phyloP scores from a whole-genome alignment of 2,797 vertebrate species.

The Rhinatrema bivittatum region DNA sequence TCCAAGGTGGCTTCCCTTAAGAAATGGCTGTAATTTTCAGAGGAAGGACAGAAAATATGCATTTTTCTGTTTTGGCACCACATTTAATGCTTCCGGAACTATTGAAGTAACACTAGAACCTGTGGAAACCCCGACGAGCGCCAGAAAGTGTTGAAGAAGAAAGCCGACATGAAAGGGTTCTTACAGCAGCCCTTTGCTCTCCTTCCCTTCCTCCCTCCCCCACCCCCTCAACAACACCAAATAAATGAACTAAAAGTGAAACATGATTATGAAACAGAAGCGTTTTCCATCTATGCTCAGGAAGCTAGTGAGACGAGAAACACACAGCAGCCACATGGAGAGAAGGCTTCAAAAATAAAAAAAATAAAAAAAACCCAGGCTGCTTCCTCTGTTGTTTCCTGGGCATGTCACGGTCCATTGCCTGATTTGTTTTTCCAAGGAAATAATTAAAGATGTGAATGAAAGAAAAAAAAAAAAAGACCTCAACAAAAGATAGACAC shows the following conservation, averaged over 20 bases:
- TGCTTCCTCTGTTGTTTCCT: conserved; percentile 58
- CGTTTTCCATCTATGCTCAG: conserved; percentile 42
- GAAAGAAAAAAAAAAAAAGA: conserved; percentile 26
- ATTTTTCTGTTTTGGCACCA: background rate
- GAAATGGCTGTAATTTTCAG: no score
- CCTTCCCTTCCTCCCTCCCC: conserved; percentile 33
- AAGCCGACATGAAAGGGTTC: conserved; percentile 54
- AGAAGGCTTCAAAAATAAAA: conserved; percentile 40
- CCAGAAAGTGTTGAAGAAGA: conserved; percentile 57
- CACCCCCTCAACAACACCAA: conserved; percentile 36
- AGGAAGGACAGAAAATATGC: no score
- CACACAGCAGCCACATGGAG: conserved; percentile 33
- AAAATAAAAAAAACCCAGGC: no score
- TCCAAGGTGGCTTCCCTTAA: no score
- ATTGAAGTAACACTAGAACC: conserved; percentile 46
- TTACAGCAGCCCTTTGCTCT: conserved; percentile 48
- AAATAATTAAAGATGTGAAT: conserved; percentile 67
- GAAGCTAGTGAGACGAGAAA: conserved; percentile 60
- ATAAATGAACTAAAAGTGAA: conserved; percentile 6
- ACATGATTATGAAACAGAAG: conserved; percentile 34
- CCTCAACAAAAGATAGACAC: conserved; percentile 27
- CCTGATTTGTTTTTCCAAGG: conserved; percentile 60
- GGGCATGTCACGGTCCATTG: conserved; percentile 38
- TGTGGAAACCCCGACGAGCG: conserved; percentile 31
- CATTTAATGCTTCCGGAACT: conserved; percentile 10